Conservation (phyloP, 1,140 invertebrate genomes). For the Andrena cerasifolii region DNA sequence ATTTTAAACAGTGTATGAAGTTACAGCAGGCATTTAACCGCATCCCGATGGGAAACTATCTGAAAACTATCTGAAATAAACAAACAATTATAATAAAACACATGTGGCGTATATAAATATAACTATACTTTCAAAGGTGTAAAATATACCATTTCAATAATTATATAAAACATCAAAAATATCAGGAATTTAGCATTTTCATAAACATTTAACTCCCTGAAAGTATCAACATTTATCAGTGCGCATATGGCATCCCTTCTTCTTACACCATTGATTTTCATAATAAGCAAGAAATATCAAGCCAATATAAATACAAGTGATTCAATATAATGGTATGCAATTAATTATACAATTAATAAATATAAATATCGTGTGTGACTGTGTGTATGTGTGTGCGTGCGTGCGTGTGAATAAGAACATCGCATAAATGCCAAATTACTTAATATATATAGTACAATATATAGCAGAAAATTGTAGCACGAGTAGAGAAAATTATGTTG, state of each 20-base stretch:
- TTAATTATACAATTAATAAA: constrained; percentile 6
- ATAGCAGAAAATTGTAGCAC: not conserved
- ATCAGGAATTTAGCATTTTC: constrained; percentile 52
- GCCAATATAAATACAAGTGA: constrained; percentile 61
- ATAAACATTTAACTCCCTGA: constrained; percentile 58
- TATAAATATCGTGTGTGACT: constrained; percentile 1
- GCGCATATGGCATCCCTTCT: constrained; percentile 48
- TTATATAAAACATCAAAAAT: constrained; percentile 54
- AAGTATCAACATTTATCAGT: constrained; percentile 57
- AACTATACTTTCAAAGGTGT: constrained; percentile 74
- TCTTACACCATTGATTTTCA: constrained; percentile 75
- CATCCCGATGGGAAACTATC: constrained; percentile 80
- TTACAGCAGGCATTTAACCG: constrained; percentile 77
- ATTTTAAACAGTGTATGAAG: constrained; percentile 76
- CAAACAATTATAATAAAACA: constrained; percentile 77
- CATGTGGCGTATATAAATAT: constrained; percentile 39
- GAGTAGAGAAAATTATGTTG: not conserved
- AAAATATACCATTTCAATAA: constrained; percentile 62
- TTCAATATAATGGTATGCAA: constrained; percentile 9
- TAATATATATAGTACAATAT: not conserved
- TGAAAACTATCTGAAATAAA: constrained; percentile 82
- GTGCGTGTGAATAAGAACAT: too few relatives aligned
- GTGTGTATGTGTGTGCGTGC: too few relatives aligned
- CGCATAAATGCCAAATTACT: constrained; percentile 16
- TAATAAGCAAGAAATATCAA: constrained; percentile 54